Base-by-base conservation (phyloP, 2,797 vertebrate species). In the Cuculus canorus region DNA sequence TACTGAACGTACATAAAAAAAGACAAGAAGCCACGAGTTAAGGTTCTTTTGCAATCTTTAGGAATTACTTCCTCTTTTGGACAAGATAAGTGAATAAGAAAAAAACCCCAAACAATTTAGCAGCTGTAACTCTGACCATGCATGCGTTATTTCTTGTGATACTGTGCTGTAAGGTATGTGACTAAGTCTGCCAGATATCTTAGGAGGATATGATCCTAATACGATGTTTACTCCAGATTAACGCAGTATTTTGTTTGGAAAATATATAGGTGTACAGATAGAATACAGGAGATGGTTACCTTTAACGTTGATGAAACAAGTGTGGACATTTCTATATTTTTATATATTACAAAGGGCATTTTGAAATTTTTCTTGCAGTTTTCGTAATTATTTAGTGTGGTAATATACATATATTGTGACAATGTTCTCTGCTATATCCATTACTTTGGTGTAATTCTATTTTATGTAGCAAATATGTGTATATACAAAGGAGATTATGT, bases 301-400 rank as follows among this genome's bases (percentile, higher is more conserved):
- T 87, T 94, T 70, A 80, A 86, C 92, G 48, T 56, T 50, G 68
- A 84, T 88, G 48, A 92, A 90, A 88, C 71, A 92, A 93, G 43
- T 69, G 80, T 95, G 83, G 82, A 94, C 83, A 48, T 92, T 73
- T 95, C 86, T 95, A 52, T 96, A 95, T 96, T 96, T 97, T 95
- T 95, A 84, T 96, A 90, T 92, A 76, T 90, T 93, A 86, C 93
- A 92, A 97, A 94, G 96, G 94, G 95, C 95, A 97, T 96, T 97
- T 92, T 64, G 32, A 95, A 81, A 43, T 68, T 86, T 95, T 95
- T 77, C 95, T 87, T 79, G 61, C 83, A 54, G 68, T 92, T 94
- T 92, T 87, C 84, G 45, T 95, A 78, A 97, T 92, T 92, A 95
- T 90, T 94, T 95, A 92, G 94, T 71, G 80, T 86, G 93, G 50